Evolutionary conservation across 2,797 vertebrate genomes (phyloP), one percentile per base, ranked within the genome.

Genomic region (Mormyrus proboscirostris): DNA sequence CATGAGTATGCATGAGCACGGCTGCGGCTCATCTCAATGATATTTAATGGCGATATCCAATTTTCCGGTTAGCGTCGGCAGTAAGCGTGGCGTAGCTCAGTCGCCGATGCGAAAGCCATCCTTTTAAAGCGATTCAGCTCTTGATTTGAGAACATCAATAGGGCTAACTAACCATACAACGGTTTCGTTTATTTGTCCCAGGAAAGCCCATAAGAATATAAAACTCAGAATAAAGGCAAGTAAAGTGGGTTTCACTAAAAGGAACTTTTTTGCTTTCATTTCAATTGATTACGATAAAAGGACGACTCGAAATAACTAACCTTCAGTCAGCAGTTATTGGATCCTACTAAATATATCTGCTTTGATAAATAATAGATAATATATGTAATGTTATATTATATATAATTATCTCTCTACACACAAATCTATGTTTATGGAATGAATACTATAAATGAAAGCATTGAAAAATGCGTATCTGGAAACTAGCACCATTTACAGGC

Each of bases 41-140:
- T 65, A 86, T 86, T 69, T 86, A 51, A 89, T 65, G 47, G 44
- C 59, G 41, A 86, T 33, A 49, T 86, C 22, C 44, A 73, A 86
- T 86, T 86, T 16, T 14, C 79, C n/a, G 93, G 62, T 90, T 91
- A 93, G 86, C 57, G 88, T 49, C 29, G 85, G 9, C 38, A 4
- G 9, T 19, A 7, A 29, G 83, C 16, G 50, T 50, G 3, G 14
- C 6, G 22, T 33, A 2, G 49, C 50, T 50, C 47, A 12, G 47
- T 53, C 49, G 9, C 53, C 83, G 22, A 50, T 50, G 38, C 25
- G 12, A 85, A 84, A 85, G 47, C 22, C 25, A 53, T 50, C 47
- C 47, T 53, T 85, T 51, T 51, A 50, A 85, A 85, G 50, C 38
- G 10, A 85, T 85, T n/a, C 47, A 53, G 47, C 83, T 53, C 83